Percentiles rank a stretch among this genome's conserved stretches.
phyloP scores from a whole-genome alignment of 2,797 vertebrate species.

The Argentina silus region DNA sequence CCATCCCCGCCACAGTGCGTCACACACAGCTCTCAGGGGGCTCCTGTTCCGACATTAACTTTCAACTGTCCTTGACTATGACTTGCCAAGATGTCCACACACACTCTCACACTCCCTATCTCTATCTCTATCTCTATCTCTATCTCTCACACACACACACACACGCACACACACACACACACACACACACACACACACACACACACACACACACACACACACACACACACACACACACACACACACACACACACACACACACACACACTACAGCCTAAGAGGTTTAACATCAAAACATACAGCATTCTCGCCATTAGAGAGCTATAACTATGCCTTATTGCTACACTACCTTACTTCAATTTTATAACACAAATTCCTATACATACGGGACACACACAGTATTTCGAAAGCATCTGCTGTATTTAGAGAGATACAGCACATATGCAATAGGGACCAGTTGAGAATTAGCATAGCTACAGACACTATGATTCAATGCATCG shows the following conservation, averaged over 20 bases:
- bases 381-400: not conserved
- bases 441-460: no score
- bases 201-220: not conserved
- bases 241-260: constrained; percentile 3
- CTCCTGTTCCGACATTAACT: constrained; percentile 46
- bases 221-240: not conserved
- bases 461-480: no score
- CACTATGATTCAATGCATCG: no score
- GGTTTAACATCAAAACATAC: not conserved
- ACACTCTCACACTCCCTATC: not conserved
- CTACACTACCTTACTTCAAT: not conserved
- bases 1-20: constrained; percentile 19
- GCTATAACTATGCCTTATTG: not conserved
- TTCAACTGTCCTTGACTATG: constrained; percentile 46
- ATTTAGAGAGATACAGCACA: not conserved
- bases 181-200: not conserved
- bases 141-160: not conserved
- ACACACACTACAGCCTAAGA: not conserved
- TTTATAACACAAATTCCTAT: not conserved
- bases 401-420: not conserved
- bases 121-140: not conserved
- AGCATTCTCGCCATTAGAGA: not conserved
- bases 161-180: not conserved
- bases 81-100: constrained; percentile 25
- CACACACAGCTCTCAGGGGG: constrained; percentile 25